These are phyloP conservation scores for Lycodopsis pacificus DNA, from an alignment of 2,797 vertebrate genomes.

Conservation along the genomic window DNA sequence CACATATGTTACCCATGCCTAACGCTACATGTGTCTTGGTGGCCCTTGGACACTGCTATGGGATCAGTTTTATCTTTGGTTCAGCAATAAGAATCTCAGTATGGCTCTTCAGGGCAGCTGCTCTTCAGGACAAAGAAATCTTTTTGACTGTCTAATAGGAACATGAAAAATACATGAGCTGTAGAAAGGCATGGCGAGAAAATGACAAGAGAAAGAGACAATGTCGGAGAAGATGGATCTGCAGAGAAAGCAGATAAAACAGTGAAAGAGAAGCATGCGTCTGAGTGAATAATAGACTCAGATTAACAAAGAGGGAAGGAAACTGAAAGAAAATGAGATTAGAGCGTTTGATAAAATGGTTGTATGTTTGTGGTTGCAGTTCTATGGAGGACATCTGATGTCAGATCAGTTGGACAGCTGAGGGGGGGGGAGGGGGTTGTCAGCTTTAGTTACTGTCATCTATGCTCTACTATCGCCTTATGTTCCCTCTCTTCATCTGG, in stretches of 20 bases:
- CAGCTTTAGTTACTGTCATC: constrained; percentile 50
- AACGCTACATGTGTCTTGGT: not conserved
- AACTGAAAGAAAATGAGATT: constrained; percentile 1
- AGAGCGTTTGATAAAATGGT: constrained; percentile 17
- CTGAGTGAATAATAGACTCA: not conserved
- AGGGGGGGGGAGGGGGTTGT: constrained; percentile 47
- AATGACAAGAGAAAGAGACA: constrained; percentile 2
- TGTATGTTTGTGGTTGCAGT: constrained; percentile 20
- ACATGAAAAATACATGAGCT: constrained; percentile 66
- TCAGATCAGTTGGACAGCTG: constrained; percentile 43
- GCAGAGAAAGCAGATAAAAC: constrained; percentile 23
- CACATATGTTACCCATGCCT: not conserved
- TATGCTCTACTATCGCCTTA: not conserved
- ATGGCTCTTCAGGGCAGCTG: not conserved
- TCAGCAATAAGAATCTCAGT: constrained; percentile 2
- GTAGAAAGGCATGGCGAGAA: constrained; percentile 14
- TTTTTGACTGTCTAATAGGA: constrained; percentile 39
- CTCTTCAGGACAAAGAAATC: constrained; percentile 35
- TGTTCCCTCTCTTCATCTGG: constrained; percentile 14
- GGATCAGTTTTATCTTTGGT: constrained; percentile 6
- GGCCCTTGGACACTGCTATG: not conserved
- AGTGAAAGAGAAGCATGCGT: not conserved
- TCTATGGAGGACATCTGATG: constrained; percentile 44
- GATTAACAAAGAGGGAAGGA: constrained; percentile 16
- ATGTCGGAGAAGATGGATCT: constrained; percentile 7